Conservation (phyloP, 2,888 invertebrate species). For the Dusona sp. region DNA sequence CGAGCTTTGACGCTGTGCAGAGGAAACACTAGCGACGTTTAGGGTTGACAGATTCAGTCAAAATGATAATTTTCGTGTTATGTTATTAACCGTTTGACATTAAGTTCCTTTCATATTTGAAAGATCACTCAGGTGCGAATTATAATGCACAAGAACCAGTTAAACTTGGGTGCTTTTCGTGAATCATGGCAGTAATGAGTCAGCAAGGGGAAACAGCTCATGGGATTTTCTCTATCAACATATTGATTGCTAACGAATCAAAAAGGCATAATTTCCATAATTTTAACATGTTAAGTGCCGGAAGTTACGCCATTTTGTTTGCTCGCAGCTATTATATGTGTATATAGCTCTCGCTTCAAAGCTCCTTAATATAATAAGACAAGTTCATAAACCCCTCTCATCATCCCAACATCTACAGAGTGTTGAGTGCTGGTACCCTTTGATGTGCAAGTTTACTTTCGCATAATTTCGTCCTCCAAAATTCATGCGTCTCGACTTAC, state of each 20-base stretch:
- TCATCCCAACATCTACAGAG: background rate
- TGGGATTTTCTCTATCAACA: constrained; percentile 3
- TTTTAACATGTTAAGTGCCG: background rate
- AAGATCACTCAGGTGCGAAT: background rate
- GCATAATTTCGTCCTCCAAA: constrained; percentile 48
- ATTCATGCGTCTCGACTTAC: constrained; percentile 37
- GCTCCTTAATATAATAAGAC: constrained; percentile 30
- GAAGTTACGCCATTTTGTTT: background rate
- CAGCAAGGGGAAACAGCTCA: background rate
- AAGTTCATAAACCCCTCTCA: constrained; percentile 23
- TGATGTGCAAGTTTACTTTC: constrained; percentile 47
- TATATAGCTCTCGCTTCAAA: background rate
- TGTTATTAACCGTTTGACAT: background rate
- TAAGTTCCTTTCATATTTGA: background rate
- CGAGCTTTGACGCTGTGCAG: background rate
- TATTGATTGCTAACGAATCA: background rate
- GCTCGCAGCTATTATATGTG: background rate
- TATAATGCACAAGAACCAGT: background rate
- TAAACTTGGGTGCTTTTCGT: no score
- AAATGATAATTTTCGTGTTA: no score
- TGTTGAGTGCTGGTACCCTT: constrained; percentile 30
- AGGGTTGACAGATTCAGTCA: background rate
- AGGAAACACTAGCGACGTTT: background rate
- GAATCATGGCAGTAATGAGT: background rate
- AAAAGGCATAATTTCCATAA: background rate